Base-by-base conservation (phyloP, 2,797 vertebrate species). In the Microctenopoma steveboyesi region DNA sequence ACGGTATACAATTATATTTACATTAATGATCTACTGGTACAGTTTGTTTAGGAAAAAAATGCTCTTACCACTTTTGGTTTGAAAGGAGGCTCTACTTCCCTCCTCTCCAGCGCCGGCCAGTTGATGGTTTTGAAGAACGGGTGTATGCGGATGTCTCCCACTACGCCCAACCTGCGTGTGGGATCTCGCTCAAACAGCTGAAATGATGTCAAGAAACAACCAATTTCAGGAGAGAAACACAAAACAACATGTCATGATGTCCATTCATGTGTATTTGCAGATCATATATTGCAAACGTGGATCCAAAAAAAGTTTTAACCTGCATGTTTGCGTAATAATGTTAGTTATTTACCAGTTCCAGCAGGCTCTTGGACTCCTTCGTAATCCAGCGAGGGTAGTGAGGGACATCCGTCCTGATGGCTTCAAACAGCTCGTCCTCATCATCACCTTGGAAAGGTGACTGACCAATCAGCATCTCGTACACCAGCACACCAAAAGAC, bases 391-490 rank as follows among this genome's bases (percentile, higher is more conserved):
- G 95, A 4, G 98, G 98, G 80, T 95, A 99, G 84, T 98, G 95
- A 2, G 96, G 97, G 0, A 85, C 92, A 69, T 98, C 97, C 61
- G 95, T 90, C 42, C 96, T 93, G 87, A 99, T 99, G 18, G 98
- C 97, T 85, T 99, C 97, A 15, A 99, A 99, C 71, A 99, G 88
- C 37, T 99, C 96, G 1, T 99, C 97, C 70, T 99, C 98, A 43
- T 97, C 96, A 0, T 99, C 97, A 0, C 98, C 98, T 0, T 99
- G 98, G 94, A 98, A 99, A 0, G 98, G 98, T 1, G 98, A 99
- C 81, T 99, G 98, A 42, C 98, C 98, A 43, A 99, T 98, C 64
- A 99, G 93, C 98, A 99, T 99, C 90, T 99, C 98, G 0, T 98
- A 99, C 5, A 99, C 93, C 54, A 99, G 93, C 69, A 99, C 98